These are phyloP conservation scores for Pteronura brasiliensis DNA, from an alignment of 2,113 vertebrate species.

Conservation along the genomic window DNA sequence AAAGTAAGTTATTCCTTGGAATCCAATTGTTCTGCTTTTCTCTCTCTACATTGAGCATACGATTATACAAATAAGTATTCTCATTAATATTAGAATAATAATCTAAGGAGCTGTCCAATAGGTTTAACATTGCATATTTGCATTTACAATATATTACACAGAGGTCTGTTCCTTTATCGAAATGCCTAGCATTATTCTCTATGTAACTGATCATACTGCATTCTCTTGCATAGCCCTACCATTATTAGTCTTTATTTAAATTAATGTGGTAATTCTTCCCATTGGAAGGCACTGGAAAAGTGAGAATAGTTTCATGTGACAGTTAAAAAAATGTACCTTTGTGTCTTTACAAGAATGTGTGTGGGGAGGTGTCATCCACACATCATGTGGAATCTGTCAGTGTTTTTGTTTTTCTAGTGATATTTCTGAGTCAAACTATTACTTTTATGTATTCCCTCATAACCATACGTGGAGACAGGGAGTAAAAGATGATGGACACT, in stretches of 20 bases:
- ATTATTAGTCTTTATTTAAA: not conserved
- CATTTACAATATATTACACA: not conserved
- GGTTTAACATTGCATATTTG: not conserved
- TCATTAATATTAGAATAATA: not conserved
- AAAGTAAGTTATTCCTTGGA: not conserved
- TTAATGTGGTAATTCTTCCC: not conserved
- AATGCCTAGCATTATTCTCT: not conserved
- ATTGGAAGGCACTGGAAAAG: not conserved
- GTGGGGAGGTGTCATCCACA: not conserved
- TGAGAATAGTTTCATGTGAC: not conserved
- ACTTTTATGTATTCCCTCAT: not conserved
- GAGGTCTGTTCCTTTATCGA: not conserved
- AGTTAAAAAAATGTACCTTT: not conserved
- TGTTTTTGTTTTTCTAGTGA: not conserved
- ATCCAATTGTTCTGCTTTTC: not conserved
- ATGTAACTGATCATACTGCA: not conserved
- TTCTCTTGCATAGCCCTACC: not conserved
- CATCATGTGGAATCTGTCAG: not conserved
- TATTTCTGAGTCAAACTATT: not conserved
- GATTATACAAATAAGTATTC: not conserved
- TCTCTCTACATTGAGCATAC: no score
- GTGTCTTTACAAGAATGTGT: not conserved
- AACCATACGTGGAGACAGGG: not conserved
- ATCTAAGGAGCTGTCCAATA: not conserved
- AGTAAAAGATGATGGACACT: not conserved